Conservation (phyloP, 2,888 invertebrate genomes). For the Campoplex capitator region DNA sequence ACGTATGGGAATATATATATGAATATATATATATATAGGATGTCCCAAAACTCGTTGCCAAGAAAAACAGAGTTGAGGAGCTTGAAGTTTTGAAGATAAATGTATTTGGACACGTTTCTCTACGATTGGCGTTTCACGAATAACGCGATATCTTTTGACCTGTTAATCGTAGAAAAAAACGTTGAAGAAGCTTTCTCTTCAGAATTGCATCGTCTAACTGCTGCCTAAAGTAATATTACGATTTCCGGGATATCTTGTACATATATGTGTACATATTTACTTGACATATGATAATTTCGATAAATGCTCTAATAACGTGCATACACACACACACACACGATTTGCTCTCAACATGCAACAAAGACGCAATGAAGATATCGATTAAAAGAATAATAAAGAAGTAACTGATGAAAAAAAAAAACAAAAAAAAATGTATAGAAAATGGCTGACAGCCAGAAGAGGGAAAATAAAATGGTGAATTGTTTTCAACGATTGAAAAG, state of each 20-base stretch:
- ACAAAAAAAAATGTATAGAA: conserved; percentile 61
- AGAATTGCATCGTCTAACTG: background rate
- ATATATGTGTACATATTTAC: conserved; percentile 14
- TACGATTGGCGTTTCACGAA: background rate
- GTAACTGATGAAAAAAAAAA: conserved; percentile 60
- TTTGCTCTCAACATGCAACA: conserved; percentile 48
- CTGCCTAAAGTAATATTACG: background rate
- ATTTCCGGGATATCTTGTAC: background rate
- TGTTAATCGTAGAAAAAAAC: background rate
- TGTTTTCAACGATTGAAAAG: conserved; percentile 71
- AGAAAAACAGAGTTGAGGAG: background rate
- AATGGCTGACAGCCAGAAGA: conserved; percentile 72
- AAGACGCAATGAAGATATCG: conserved; percentile 64
- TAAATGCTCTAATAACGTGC: conserved; percentile 55
- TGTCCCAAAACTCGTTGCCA: background rate
- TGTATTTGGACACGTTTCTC: background rate
- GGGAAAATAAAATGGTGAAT: conserved; percentile 66
- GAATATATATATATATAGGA: background rate
- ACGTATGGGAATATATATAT: conserved; percentile 4
- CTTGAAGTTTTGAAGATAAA: background rate
- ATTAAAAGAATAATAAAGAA: conserved; percentile 42
- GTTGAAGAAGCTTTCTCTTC: background rate
- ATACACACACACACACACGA: conserved; percentile 67
- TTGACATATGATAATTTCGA: conserved; percentile 56
- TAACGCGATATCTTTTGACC: background rate